Conservation (phyloP, 1,140 invertebrate species). For the Zaprionus gabonicus region DNA sequence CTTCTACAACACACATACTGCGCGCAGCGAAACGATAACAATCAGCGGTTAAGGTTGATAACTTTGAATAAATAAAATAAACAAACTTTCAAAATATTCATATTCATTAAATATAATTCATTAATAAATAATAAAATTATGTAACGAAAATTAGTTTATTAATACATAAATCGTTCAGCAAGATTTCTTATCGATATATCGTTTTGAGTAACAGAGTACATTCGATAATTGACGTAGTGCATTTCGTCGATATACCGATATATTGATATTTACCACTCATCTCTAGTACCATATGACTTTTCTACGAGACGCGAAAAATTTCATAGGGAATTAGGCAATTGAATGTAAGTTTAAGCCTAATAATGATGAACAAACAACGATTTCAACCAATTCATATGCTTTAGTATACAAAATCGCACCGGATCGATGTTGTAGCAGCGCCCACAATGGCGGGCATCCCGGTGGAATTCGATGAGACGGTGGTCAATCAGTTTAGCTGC, state of each 20-base stretch:
- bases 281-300: constrained; percentile 59
- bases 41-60: not conserved
- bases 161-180: not conserved
- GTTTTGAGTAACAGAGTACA: not conserved
- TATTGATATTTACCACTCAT: constrained; percentile 37
- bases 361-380: not conserved
- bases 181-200: not conserved
- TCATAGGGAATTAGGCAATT: constrained; percentile 65
- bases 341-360: constrained; percentile 55
- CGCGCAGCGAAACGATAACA: not conserved
- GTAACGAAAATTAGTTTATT: not conserved
- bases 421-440: constrained; percentile 67
- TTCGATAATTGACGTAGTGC: not conserved
- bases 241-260: constrained; percentile 19
- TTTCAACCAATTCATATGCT: constrained; percentile 13
- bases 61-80: not conserved
- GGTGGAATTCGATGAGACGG: constrained; percentile 74
- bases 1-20: constrained; percentile 1
- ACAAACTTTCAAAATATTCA: not conserved
- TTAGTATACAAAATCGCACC: constrained; percentile 39
- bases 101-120: not conserved
- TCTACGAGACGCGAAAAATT: constrained; percentile 52
- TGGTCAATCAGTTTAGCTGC: constrained; percentile 74
- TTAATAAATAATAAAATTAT: not conserved
- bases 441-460: constrained; percentile 65